Percentiles rank a stretch among this genome's conserved stretches.
These are phyloP conservation scores for Aleiodes leptofemur DNA, from an alignment of 2,888 invertebrate species.

Conservation along the genomic window DNA sequence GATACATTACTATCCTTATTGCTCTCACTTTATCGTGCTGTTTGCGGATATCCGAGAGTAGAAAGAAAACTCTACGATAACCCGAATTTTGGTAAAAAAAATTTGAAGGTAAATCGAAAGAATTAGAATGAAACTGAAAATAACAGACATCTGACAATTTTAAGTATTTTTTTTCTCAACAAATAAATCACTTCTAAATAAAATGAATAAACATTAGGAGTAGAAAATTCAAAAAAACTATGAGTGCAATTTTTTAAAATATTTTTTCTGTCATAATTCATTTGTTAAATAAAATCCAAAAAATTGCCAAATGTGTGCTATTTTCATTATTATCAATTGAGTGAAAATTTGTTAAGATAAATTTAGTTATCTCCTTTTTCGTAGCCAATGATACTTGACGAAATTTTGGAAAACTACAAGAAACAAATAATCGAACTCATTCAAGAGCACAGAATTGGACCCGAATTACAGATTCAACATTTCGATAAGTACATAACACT, in stretches of 20 bases:
- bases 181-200: no score
- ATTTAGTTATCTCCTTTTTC: constrained; percentile 27
- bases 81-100: constrained; percentile 56
- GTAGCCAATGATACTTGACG: constrained; percentile 86
- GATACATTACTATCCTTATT: constrained; percentile 83
- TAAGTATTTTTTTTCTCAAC: no score
- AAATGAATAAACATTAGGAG: no score
- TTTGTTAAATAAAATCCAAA: not conserved
- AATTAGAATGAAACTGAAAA: no score
- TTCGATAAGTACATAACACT: constrained; percentile 88
- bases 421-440: constrained; percentile 80
- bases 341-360: no score
- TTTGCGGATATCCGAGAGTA: constrained; percentile 84
- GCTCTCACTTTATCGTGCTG: constrained; percentile 85
- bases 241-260: no score
- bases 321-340: no score
- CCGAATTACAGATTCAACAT: constrained; percentile 84
- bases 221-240: no score
- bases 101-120: constrained; percentile 55
- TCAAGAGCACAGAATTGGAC: constrained; percentile 84
- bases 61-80: constrained; percentile 86
- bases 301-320: not conserved
- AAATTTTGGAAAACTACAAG: constrained; percentile 81
- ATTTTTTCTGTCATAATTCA: not conserved
- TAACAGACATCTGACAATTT: no score